Conservation (phyloP, 2,888 invertebrate genomes). For the Ennomos quercinarius region DNA sequence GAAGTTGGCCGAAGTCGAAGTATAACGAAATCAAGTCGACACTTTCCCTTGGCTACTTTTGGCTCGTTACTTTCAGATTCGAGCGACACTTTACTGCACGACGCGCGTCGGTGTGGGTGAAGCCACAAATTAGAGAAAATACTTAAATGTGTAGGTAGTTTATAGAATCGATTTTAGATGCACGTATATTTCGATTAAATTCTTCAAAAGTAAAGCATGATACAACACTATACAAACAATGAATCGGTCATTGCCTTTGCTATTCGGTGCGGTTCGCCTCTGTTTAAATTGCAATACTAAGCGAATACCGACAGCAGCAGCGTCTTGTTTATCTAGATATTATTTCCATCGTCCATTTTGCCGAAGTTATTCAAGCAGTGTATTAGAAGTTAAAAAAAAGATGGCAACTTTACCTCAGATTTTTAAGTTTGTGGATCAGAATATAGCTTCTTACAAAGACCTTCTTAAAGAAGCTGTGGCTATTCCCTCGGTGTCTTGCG, state of each 20-base stretch:
- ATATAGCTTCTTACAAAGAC: conserved; percentile 91
- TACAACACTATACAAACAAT: conserved; percentile 29
- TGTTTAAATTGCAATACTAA: conserved; percentile 47
- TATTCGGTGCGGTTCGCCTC: conserved; percentile 41
- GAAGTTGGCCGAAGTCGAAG: too few species aligned
- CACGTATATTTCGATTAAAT: too few species aligned
- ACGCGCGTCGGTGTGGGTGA: too few species aligned
- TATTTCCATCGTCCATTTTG: conserved; percentile 43
- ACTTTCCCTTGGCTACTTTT: too few species aligned
- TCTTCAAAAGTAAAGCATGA: not conserved
- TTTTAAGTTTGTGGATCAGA: conserved; percentile 91
- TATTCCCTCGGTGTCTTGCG: conserved; percentile 98
- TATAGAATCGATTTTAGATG: too few species aligned
- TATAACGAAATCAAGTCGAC: too few species aligned
- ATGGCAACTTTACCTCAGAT: conserved; percentile 75
- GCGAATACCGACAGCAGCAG: conserved; percentile 54
- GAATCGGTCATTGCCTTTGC: conserved; percentile 42
- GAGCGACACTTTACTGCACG: too few species aligned
- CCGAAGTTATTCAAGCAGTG: conserved; percentile 53
- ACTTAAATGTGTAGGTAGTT: too few species aligned
- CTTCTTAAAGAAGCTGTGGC: conserved; percentile 94
- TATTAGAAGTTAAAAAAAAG: conserved; percentile 52
- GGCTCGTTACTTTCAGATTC: too few species aligned
- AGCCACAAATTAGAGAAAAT: too few species aligned
- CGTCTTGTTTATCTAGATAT: conserved; percentile 38